Evolutionary conservation across 2,888 invertebrate genomes (phyloP).

Genomic region (Phalera bucephala): DNA sequence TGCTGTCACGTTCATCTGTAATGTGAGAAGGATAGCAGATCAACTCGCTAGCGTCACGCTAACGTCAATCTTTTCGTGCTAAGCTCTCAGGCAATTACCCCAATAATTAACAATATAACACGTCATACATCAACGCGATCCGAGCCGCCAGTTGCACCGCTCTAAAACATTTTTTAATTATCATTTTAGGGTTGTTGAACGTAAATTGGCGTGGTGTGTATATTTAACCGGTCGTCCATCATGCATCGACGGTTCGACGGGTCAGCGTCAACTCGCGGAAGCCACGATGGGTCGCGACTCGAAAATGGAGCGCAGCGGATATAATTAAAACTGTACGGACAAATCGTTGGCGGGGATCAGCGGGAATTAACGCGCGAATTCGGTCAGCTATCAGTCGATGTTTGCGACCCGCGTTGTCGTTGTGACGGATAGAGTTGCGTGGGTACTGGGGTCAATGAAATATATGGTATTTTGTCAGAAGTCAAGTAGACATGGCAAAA

Average conservation of each 20-base stretch:
- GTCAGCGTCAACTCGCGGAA: constrained; percentile 64
- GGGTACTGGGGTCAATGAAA: constrained; percentile 4
- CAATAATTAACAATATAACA: too few species aligned
- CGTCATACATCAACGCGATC: too few species aligned
- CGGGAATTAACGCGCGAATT: constrained; percentile 65
- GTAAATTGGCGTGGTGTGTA: constrained; percentile 51
- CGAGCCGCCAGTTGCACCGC: background rate
- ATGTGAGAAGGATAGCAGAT: too few species aligned
- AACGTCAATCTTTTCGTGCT: too few species aligned
- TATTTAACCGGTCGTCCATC: constrained; percentile 40
- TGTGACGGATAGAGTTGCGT: constrained; percentile 17
- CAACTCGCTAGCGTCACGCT: too few species aligned
- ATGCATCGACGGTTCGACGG: constrained; percentile 58
- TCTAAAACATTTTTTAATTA: constrained; percentile 3
- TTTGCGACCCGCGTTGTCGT: constrained; percentile 24
- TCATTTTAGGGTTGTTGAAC: constrained; percentile 41
- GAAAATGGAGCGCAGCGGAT: constrained; percentile 80
- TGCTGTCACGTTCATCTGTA: too few species aligned
- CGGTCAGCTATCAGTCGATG: constrained; percentile 51
- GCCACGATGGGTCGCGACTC: constrained; percentile 59
- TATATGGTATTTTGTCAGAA: too few species aligned
- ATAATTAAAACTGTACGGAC: constrained; percentile 76
- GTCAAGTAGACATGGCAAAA: too few species aligned
- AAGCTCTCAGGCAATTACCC: too few species aligned
- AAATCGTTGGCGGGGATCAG: constrained; percentile 67